Evolutionary conservation across 2,113 vertebrate genomes (phyloP).

Genomic region (Chrysemys picta): DNA sequence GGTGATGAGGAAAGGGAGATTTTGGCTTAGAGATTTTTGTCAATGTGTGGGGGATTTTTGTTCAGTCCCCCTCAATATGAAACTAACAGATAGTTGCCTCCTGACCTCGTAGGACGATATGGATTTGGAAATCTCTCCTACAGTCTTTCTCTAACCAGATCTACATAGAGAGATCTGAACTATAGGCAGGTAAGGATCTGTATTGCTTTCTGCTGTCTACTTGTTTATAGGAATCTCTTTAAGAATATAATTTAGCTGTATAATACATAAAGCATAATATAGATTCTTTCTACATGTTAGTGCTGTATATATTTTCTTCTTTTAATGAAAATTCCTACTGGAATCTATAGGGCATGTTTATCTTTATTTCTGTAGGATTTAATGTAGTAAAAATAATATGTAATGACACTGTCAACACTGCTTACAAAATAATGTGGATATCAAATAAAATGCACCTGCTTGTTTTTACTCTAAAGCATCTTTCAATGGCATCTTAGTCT

Average conservation of each 20-base stretch:
- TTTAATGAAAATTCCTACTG: neutral
- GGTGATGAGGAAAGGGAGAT: neutral
- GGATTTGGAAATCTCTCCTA: neutral
- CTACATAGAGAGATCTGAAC: neutral
- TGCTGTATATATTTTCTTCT: neutral
- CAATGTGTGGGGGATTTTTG: neutral
- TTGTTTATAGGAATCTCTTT: neutral
- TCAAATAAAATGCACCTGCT: neutral
- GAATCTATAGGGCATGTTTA: accelerated
- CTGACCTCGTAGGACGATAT: neutral
- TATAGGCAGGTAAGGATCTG: neutral
- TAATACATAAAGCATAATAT: neutral
- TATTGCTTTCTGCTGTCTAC: neutral
- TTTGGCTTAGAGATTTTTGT: neutral
- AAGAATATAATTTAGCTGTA: neutral
- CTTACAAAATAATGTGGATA: neutral
- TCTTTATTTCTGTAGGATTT: slow-evolving; percentile 26
- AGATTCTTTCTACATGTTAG: neutral
- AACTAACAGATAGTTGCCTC: neutral
- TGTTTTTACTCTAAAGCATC: neutral
- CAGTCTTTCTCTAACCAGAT: neutral
- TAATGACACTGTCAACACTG: slow-evolving; percentile 35
- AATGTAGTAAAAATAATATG: neutral
- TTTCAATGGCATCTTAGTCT: neutral
- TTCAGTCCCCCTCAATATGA: accelerated